Conservation (phyloP, 2,113 vertebrate species). For the Phalacrocorax carbo region DNA sequence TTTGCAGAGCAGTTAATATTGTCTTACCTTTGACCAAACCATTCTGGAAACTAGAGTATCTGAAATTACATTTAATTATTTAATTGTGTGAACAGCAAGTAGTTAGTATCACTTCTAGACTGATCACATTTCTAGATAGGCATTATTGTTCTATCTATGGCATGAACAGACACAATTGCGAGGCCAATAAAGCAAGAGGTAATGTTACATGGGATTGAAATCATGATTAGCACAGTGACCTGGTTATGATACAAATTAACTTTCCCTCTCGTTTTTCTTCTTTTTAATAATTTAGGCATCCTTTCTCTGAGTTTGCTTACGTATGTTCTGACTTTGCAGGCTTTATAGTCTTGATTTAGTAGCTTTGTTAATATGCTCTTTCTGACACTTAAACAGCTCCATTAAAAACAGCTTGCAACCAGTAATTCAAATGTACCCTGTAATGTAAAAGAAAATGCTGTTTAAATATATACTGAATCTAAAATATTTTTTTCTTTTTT, state of each 20-base stretch:
- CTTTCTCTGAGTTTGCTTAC: constrained; percentile 17
- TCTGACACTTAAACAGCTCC: background rate
- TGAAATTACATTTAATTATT: constrained; percentile 97
- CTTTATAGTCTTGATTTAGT: background rate
- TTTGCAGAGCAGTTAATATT: constrained; percentile 43
- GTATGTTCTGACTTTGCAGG: background rate
- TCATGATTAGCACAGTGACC: constrained; percentile 75
- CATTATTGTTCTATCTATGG: constrained; percentile 78
- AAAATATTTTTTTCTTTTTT: background rate
- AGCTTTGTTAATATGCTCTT: constrained; percentile 11
- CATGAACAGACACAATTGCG: constrained; percentile 86
- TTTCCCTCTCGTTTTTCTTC: constrained; percentile 63
- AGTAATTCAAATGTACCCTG: background rate
- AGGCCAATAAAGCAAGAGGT: constrained; percentile 76
- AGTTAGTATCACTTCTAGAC: constrained; percentile 84
- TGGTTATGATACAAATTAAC: constrained; percentile 84
- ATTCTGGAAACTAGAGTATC: constrained; percentile 81
- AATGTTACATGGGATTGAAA: constrained; percentile 80
- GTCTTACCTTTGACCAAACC: constrained; percentile 62
- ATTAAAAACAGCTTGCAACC: constrained; percentile 12
- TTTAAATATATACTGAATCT: background rate
- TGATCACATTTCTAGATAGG: constrained; percentile 86
- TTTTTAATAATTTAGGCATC: constrained; percentile 80
- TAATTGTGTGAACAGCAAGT: constrained; percentile 85
- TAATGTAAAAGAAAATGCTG: background rate